Percentiles rank a stretch among this genome's conserved stretches.
Conservation (phyloP, 1,140 invertebrate genomes). For the Pantala flavescens region DNA sequence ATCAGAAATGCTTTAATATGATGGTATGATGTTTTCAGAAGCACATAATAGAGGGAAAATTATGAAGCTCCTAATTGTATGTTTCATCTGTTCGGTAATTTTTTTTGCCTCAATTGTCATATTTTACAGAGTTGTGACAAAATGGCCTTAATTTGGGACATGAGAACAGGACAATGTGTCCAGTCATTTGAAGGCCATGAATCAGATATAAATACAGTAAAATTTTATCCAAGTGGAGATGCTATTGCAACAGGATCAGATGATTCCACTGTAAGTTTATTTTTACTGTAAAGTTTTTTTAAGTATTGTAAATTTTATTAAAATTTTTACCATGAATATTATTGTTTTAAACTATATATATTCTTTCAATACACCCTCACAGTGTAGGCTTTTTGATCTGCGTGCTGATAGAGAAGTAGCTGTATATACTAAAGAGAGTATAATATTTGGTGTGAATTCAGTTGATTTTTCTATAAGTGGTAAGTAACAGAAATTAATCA, state of each 20-base stretch:
- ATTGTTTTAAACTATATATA: constrained; percentile 1
- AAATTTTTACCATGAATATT: not conserved
- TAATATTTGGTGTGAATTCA: constrained; percentile 96
- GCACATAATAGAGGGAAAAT: too few species aligned
- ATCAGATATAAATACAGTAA: constrained; percentile 96
- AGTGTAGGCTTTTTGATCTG: constrained; percentile 95
- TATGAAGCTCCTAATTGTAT: too few species aligned
- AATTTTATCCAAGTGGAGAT: constrained; percentile 99
- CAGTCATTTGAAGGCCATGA: constrained; percentile 98
- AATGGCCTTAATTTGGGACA: constrained; percentile 97
- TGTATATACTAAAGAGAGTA: constrained; percentile 92
- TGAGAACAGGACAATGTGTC: constrained; percentile 95
- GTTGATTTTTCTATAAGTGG: constrained; percentile 96
- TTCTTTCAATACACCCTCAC: constrained; percentile 14
- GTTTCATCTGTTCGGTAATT: too few species aligned
- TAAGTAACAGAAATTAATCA: constrained; percentile 34
- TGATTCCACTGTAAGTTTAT: constrained; percentile 73
- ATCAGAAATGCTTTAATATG: too few species aligned
- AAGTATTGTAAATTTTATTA: not conserved
- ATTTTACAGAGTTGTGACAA: constrained; percentile 78
- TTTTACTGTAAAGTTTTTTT: too few species aligned
- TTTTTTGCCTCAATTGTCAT: too few species aligned
- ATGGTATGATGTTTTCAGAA: too few species aligned
- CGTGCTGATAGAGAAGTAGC: constrained; percentile 96
- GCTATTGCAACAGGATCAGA: constrained; percentile 96